Conservation (phyloP, 2,888 invertebrate genomes). For the Mechanitis messenoides region DNA sequence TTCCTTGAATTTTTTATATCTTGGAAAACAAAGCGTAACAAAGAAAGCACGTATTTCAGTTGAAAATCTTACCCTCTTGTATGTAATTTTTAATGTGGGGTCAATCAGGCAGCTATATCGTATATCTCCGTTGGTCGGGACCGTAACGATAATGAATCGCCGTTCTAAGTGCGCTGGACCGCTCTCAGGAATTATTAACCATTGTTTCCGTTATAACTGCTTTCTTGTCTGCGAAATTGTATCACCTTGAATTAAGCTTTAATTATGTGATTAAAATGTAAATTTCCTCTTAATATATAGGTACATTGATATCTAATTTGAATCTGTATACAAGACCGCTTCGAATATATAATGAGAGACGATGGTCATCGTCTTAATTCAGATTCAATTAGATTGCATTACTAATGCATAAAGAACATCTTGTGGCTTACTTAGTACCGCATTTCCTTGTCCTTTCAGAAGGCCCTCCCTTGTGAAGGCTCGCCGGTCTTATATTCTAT, state of each 20-base stretch:
- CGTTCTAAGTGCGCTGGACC: conserved; percentile 69
- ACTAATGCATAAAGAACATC: conserved; percentile 71
- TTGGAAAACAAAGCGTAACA: conserved; percentile 62
- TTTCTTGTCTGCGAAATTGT: conserved; percentile 22
- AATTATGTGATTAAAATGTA: conserved; percentile 7
- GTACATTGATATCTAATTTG: conserved; percentile 17
- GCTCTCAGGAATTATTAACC: conserved; percentile 77
- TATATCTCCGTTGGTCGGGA: conserved; percentile 69
- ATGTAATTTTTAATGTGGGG: conserved; percentile 77
- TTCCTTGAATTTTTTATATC: conserved; percentile 65
- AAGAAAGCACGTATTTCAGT: conserved; percentile 55
- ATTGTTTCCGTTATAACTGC: conserved; percentile 45
- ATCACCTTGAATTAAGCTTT: conserved; percentile 10
- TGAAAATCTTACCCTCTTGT: conserved; percentile 61
- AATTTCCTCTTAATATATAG: conserved; percentile 13
- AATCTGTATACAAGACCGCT: conserved; percentile 18
- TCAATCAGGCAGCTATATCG: conserved; percentile 75
- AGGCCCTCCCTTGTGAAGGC: conserved; percentile 60
- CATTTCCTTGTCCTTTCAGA: conserved; percentile 67
- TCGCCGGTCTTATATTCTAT: conserved; percentile 60
- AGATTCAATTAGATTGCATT: conserved; percentile 69
- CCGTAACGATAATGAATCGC: conserved; percentile 75
- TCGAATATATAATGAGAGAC: conserved; percentile 52
- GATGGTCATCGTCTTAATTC: conserved; percentile 57
- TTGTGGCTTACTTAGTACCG: conserved; percentile 55